Percentiles rank a stretch among this genome's conserved stretches.
Conservation (phyloP, 1,140 invertebrate genomes). For the Hylaeus anthracinus region DNA sequence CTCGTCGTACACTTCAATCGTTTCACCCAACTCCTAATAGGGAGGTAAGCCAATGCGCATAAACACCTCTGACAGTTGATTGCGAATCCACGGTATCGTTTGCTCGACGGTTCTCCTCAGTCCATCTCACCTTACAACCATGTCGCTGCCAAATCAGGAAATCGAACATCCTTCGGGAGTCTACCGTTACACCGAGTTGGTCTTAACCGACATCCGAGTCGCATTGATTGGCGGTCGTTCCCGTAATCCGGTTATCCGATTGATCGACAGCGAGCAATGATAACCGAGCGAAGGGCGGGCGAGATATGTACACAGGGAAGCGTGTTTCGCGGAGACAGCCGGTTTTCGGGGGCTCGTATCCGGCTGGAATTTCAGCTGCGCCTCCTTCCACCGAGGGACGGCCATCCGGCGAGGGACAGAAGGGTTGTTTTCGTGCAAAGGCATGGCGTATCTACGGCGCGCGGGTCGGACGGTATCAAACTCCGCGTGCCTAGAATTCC, state of each 20-base stretch:
- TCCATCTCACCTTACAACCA: too few relatives aligned
- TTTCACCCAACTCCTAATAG: too few relatives aligned
- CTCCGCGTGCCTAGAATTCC: conserved; percentile 75
- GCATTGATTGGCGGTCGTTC: conserved; percentile 63
- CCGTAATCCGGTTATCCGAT: conserved; percentile 69
- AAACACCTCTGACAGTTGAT: too few relatives aligned
- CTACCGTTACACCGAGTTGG: conserved; percentile 1
- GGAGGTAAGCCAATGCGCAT: too few relatives aligned
- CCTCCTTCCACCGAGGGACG: conserved; percentile 49
- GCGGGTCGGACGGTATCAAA: conserved; percentile 69
- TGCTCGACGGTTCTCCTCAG: too few relatives aligned
- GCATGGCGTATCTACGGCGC: conserved; percentile 54
- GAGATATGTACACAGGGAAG: not conserved
- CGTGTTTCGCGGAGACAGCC: conserved; percentile 40
- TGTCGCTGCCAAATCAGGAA: not conserved
- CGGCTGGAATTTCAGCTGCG: conserved; percentile 63
- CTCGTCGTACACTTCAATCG: too few relatives aligned
- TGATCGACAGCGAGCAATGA: conserved; percentile 69
- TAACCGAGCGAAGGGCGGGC: conserved; percentile 51
- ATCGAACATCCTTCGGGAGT: conserved; percentile 2
- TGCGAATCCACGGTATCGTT: too few relatives aligned
- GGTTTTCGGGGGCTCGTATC: conserved; percentile 58
- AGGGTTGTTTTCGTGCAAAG: conserved; percentile 67
- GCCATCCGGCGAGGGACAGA: conserved; percentile 51
- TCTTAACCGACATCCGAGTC: conserved; percentile 43